Conservation (phyloP, 1,140 invertebrate species). For the Nomia melanderi region DNA sequence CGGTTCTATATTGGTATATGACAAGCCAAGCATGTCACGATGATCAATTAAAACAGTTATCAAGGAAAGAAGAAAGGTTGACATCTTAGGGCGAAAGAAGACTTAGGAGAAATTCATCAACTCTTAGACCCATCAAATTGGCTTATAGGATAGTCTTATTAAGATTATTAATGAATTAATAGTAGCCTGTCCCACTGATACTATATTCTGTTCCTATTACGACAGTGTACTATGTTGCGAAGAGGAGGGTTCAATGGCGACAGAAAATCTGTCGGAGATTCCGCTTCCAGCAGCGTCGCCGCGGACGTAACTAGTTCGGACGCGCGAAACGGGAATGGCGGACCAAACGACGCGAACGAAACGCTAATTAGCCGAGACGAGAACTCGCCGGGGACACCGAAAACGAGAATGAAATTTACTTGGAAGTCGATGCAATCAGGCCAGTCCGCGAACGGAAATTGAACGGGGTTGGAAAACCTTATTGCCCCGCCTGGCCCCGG, state of each 20-base stretch:
- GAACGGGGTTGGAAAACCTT: not conserved
- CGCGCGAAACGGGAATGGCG: not conserved
- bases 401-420: conserved; percentile 38
- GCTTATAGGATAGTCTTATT: no score
- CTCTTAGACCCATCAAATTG: no score
- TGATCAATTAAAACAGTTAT: no score
- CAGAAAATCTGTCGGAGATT: not conserved
- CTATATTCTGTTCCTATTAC: no score
- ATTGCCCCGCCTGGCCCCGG: not conserved
- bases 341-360: conserved; percentile 12
- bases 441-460: not conserved
- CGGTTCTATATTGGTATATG: no score
- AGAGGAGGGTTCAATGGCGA: not conserved
- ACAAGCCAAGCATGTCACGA: no score
- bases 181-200: no score
- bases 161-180: no score
- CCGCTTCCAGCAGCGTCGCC: not conserved
- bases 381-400: conserved; percentile 7
- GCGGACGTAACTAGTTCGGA: not conserved
- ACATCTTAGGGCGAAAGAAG: no score
- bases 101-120: no score
- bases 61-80: no score
- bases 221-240: no score
- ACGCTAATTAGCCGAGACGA: conserved; percentile 30
- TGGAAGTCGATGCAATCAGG: not conserved